A percentile compares a stretch with the other conserved stretches of the same genome.
Evolutionary conservation across 2,888 invertebrate genomes (phyloP).

Genomic region (Tiphia femorata): DNA sequence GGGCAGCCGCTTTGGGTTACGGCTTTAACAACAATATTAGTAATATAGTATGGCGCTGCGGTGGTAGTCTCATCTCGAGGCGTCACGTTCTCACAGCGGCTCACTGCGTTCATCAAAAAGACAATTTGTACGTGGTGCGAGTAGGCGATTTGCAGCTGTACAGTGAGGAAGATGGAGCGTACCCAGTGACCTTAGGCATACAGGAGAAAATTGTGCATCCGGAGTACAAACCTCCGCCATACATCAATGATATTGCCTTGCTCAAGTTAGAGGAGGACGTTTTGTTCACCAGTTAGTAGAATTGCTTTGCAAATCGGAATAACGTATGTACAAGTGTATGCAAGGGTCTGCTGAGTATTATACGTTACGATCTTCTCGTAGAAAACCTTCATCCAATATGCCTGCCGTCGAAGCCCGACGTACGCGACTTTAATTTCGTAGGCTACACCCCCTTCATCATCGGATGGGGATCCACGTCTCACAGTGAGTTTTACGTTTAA

Average conservation of each 20-base stretch:
- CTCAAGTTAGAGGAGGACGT: conserved; percentile 75
- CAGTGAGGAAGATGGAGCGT: conserved; percentile 75
- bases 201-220: conserved; percentile 77
- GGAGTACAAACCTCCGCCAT: conserved; percentile 74
- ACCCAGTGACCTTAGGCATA: conserved; percentile 75
- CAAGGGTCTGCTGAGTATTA: no score
- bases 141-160: conserved; percentile 84
- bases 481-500: conserved; percentile 73
- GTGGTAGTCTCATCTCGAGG: conserved; percentile 78
- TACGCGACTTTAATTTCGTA: conserved; percentile 72
- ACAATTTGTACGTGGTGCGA: conserved; percentile 77
- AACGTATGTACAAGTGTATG: no score
- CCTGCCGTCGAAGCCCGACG: conserved; percentile 74
- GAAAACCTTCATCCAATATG: conserved; percentile 81
- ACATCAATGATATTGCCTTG: conserved; percentile 84
- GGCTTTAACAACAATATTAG: conserved; percentile 67
- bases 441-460: conserved; percentile 79
- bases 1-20: conserved; percentile 83
- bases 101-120: conserved; percentile 78
- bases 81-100: conserved; percentile 84
- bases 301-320: not conserved
- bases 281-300: conserved; percentile 66
- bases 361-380: conserved; percentile 71
- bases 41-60: conserved; percentile 72
- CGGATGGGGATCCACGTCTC: conserved; percentile 84